Percentiles rank a stretch among this genome's conserved stretches.
Conservation (phyloP, 2,797 vertebrate species). For the Scolopax rusticola region DNA sequence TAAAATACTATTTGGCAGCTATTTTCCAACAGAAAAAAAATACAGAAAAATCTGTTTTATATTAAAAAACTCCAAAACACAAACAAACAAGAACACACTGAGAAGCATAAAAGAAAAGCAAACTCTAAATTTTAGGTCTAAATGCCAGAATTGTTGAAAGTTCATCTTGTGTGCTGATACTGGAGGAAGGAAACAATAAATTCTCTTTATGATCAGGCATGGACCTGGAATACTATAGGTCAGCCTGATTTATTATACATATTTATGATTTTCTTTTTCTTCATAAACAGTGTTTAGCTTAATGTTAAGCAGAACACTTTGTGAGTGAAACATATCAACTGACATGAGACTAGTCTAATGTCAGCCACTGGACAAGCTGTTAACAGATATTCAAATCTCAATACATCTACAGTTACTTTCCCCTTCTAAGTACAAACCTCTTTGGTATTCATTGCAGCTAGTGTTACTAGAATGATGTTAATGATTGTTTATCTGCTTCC, state of each 20-base stretch:
- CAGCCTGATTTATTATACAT: background rate
- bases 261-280: slow-evolving; percentile 4
- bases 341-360: background rate
- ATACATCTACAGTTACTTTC: background rate
- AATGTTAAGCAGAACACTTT: slow-evolving; percentile 39
- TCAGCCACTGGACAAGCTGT: slow-evolving; percentile 28
- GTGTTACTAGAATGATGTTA: slow-evolving; percentile 36
- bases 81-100: too few relatives aligned
- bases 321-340: background rate
- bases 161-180: background rate
- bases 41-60: background rate
- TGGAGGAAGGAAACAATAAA: slow-evolving; percentile 46
- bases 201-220: background rate
- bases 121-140: background rate
- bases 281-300: slow-evolving; percentile 9
- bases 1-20: background rate
- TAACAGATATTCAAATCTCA: slow-evolving; percentile 36
- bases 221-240: background rate
- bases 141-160: background rate
- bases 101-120: background rate
- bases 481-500: slow-evolving; percentile 48
- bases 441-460: slow-evolving; percentile 44
- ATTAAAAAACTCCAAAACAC: background rate
- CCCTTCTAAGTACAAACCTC: slow-evolving; percentile 47
- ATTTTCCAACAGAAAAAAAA: background rate